Evolutionary conservation across 2,888 invertebrate species (phyloP).

Genomic region (Lochmaea capreae): DNA sequence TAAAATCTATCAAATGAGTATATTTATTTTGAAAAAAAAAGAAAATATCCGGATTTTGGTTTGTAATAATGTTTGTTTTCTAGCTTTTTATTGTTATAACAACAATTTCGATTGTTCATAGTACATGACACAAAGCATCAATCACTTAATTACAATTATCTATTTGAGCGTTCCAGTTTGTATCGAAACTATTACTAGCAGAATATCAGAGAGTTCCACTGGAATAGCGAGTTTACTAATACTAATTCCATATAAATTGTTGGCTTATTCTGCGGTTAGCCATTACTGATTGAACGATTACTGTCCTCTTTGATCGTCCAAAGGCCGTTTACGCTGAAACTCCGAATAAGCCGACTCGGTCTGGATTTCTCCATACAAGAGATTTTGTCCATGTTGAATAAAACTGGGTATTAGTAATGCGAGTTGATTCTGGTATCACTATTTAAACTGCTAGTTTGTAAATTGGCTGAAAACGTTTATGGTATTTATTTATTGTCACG

Average conservation of each 20-base stretch:
- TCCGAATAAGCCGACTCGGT: not conserved
- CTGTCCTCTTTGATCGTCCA: not conserved
- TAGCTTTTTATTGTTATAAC: not conserved
- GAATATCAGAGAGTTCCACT: not conserved
- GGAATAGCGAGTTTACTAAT: not conserved
- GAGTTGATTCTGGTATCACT: not conserved
- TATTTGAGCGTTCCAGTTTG: slow-evolving; percentile 1
- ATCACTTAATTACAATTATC: not conserved
- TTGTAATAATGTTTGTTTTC: too few species aligned
- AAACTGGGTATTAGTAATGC: not conserved
- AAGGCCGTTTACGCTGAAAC: not conserved
- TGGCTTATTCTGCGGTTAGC: not conserved
- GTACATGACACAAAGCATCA: not conserved
- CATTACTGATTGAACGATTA: slow-evolving; percentile 4
- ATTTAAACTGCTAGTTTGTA: not conserved
- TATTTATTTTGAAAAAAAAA: too few species aligned
- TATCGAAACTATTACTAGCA: not conserved
- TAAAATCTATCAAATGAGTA: too few species aligned
- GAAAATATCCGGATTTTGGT: too few species aligned
- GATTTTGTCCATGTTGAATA: not conserved
- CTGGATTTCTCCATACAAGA: not conserved
- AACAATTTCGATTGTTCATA: not conserved
- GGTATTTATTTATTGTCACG: too few species aligned
- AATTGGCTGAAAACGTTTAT: too few species aligned
- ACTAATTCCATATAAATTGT: slow-evolving; percentile 2